phyloP scores from a whole-genome alignment of 1,140 invertebrate species.

The Oppia nitens region DNA sequence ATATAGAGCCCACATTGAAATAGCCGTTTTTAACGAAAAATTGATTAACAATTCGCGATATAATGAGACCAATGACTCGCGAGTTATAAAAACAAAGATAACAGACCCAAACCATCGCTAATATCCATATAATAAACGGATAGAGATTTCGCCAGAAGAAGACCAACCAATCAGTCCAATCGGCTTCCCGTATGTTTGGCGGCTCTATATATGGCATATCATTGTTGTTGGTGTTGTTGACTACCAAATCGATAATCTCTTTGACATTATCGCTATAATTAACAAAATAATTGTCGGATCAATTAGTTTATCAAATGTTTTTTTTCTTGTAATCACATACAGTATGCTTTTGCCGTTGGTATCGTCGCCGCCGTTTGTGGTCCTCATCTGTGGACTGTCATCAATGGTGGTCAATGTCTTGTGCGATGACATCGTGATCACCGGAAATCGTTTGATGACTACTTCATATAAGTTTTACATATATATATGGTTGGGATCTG shows the following conservation, averaged over 20 bases:
- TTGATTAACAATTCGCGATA: constrained; percentile 72
- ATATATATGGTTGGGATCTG: no score
- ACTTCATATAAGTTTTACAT: no score
- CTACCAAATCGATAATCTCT: neutral
- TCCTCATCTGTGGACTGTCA: no score
- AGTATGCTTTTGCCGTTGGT: no score
- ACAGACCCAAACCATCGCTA: constrained; percentile 62
- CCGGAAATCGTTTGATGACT: no score
- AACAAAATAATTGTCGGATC: no score
- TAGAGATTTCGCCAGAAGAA: constrained; percentile 6
- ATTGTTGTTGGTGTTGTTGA: neutral
- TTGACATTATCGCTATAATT: neutral
- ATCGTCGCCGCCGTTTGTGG: no score
- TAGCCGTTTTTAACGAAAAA: constrained; percentile 38
- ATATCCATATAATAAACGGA: constrained; percentile 6
- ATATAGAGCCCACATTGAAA: constrained; percentile 53
- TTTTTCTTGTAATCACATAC: no score
- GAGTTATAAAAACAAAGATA: constrained; percentile 93
- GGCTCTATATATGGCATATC: neutral
- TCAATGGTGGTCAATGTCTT: no score
- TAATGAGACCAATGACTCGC: constrained; percentile 66
- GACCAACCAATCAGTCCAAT: constrained; percentile 1
- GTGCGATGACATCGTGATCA: no score
- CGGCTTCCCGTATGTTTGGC: constrained; percentile 4
- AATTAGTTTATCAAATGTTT: no score